Base-by-base conservation (phyloP, 1,140 invertebrate species). In the Papilio aristodemus region DNA sequence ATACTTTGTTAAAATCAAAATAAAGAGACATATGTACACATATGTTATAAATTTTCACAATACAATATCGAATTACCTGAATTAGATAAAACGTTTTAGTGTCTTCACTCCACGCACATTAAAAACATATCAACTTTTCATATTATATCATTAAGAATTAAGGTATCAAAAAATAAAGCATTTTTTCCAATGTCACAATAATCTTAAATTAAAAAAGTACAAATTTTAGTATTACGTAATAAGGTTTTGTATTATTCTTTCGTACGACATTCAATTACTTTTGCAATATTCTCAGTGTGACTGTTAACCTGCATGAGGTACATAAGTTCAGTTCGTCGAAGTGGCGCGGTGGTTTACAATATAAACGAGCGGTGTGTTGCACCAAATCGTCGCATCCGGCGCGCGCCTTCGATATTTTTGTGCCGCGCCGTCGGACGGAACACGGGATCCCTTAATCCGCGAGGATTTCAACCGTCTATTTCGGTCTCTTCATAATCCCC, bases 391-490 rank as follows among this genome's bases (percentile, higher is more conserved):
- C 87, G 85, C 86, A 91, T 91, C 89, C 89, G 89, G 86, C 85
- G 85, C 85, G 85, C 84, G 76, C 82, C 83, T 82, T 81, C 78
- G 86, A 71, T 84, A 91, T 91, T 91, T 91, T 91, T 91, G 87
- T 91, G 84, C 79, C 80, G 71, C 79, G 74, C 81, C 84, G 81
- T 83, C 87, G 80, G 84, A 86, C 87, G 89, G 89, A 91, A 91
- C 89, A 91, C 81, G 71, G 79, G 83, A 91, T 88, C 89, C 86
- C 82, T 91, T 91, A 91, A 91, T 91, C 89, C 87, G 68, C 68
- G 72, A 82, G 89, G 84, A 91, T 91, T 89, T 89, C 82, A 90
- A 85, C 80, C 87, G 85, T 91, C 89, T 91, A 91, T 91, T 91
- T 91, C 80, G 89, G 89, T 88, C 89, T 86, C 83, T 85, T 90